Evolutionary conservation across 2,113 vertebrate species (phyloP).

Genomic region (Trogon surrucura): DNA sequence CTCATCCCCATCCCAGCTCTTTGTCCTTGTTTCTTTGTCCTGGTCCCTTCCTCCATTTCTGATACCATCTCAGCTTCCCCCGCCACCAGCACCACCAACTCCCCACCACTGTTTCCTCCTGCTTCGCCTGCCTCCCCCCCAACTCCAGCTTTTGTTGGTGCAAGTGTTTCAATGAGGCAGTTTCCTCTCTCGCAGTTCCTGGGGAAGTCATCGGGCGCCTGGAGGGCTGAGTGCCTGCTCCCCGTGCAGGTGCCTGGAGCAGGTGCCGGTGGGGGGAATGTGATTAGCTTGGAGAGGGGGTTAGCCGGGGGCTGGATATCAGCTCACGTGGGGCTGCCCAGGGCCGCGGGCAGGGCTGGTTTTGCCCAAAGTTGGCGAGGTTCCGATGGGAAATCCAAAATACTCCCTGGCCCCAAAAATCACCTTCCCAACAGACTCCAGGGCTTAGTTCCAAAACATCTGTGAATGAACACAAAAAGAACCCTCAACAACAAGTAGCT

Average conservation of each 20-base stretch:
- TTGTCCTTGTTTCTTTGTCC: neutral
- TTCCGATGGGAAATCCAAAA: conserved; percentile 4
- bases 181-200: conserved; percentile 19
- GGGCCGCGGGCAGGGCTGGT: neutral
- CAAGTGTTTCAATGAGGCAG: neutral
- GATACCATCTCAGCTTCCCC: neutral
- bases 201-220: neutral
- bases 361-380: neutral
- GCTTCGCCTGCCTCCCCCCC: neutral
- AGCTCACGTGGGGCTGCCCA: neutral
- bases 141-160: neutral
- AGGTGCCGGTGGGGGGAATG: neutral
- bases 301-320: neutral
- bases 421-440: neutral
- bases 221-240: neutral
- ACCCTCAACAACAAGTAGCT: neutral
- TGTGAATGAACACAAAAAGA: neutral
- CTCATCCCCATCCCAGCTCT: neutral
- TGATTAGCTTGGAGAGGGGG: neutral
- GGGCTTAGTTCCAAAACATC: conserved; percentile 37
- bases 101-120: neutral
- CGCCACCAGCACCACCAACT: neutral
- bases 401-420: neutral
- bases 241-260: neutral
- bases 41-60: neutral